These are phyloP conservation scores for Protosalanx chinensis DNA, from an alignment of 2,797 vertebrate genomes.

Conservation along the genomic window DNA sequence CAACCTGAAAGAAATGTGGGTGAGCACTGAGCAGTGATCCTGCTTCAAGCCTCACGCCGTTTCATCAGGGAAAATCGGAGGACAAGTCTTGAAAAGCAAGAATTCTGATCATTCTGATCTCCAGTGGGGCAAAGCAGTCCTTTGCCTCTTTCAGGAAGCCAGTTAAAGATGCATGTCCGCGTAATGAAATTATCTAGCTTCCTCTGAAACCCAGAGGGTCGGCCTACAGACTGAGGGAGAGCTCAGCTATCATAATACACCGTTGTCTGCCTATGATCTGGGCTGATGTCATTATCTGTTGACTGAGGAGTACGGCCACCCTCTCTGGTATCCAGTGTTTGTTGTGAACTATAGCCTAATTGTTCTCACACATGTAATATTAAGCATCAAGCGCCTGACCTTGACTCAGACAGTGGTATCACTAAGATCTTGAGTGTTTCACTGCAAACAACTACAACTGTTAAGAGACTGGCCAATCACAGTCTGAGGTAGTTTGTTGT, in stretches of 20 bases:
- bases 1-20: slow-evolving; percentile 33
- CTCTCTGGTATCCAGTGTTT: not conserved
- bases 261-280: not conserved
- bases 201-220: slow-evolving; percentile 22
- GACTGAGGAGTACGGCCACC: not conserved
- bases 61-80: not conserved
- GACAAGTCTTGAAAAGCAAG: not conserved
- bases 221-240: not conserved
- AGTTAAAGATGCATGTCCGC: slow-evolving; percentile 39
- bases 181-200: slow-evolving; percentile 27
- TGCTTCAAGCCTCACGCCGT: not conserved
- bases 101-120: not conserved
- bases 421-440: not conserved
- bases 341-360: not conserved
- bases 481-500: too few relatives aligned
- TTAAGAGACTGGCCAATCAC: too few relatives aligned
- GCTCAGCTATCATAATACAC: not conserved
- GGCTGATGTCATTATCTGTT: not conserved
- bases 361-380: not conserved
- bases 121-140: slow-evolving; percentile 8
- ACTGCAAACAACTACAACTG: too few relatives aligned
- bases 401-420: not conserved
- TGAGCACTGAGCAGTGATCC: slow-evolving; percentile 9
- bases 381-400: not conserved
- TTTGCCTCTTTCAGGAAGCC: slow-evolving; percentile 41